A percentile compares a stretch with the other conserved stretches of the same genome.
Conservation (phyloP, 2,113 vertebrate species). For the Ctenodactylus gundi region DNA sequence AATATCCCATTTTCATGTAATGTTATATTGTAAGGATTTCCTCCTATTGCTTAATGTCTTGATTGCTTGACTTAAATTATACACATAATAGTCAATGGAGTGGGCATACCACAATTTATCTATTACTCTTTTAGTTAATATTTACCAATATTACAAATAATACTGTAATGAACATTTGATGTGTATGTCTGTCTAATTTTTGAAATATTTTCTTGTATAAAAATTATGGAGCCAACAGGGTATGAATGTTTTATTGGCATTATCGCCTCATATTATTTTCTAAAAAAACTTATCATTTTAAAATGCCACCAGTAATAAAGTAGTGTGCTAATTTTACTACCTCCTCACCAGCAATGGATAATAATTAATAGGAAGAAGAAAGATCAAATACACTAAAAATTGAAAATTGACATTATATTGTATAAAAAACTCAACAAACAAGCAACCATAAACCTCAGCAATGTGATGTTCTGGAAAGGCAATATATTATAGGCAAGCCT, state of each 20-base stretch:
- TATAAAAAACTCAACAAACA: constrained; percentile 27
- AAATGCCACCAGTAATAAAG: neutral
- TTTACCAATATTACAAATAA: constrained; percentile 14
- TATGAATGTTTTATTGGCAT: constrained; percentile 23
- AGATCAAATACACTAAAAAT: neutral
- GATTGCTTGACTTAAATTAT: constrained; percentile 25
- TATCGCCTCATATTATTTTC: constrained; percentile 31
- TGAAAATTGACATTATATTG: constrained; percentile 10
- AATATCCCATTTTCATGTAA: neutral
- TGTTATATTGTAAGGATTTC: neutral
- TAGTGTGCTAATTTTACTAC: neutral
- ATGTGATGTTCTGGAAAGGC: neutral
- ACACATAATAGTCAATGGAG: neutral
- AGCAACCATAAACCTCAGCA: neutral
- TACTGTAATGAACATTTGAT: neutral
- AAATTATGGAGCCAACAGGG: constrained; percentile 6
- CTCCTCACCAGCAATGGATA: neutral
- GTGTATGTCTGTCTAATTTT: neutral
- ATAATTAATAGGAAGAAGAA: constrained; percentile 30
- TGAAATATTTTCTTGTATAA: constrained; percentile 19
- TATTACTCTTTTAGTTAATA: neutral
- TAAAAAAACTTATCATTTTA: constrained; percentile 1
- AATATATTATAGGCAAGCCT: neutral
- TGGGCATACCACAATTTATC: neutral
- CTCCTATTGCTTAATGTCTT: neutral